Conservation (phyloP, 2,797 vertebrate species). For the Manis crassicaudata region DNA sequence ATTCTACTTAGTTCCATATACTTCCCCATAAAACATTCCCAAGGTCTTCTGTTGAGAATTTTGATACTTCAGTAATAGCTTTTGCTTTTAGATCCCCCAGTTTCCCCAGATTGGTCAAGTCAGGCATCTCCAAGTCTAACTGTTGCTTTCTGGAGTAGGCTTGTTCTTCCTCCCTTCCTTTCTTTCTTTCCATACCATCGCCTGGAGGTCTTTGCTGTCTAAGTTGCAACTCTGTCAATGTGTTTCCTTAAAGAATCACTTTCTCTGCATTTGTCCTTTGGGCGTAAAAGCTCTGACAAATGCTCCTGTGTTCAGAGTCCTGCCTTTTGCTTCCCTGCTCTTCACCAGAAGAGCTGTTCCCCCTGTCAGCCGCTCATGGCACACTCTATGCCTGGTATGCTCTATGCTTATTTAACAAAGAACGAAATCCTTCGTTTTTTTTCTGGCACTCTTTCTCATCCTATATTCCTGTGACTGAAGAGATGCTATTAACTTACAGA, state of each 20-base stretch:
- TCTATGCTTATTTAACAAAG: not conserved
- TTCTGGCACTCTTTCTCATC: not conserved
- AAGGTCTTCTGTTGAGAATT: not conserved
- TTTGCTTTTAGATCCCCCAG: not conserved
- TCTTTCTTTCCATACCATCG: not conserved
- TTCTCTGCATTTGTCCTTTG: not conserved
- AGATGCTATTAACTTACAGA: not conserved
- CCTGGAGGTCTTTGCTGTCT: not conserved
- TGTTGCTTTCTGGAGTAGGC: not conserved
- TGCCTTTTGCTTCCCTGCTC: not conserved
- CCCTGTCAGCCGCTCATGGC: not conserved
- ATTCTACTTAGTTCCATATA: not conserved
- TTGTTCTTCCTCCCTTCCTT: not conserved
- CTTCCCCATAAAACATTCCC: not conserved
- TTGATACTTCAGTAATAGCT: not conserved
- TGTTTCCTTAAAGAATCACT: not conserved
- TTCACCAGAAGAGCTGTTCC: not conserved
- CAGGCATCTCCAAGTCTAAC: not conserved
- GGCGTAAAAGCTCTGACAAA: not conserved
- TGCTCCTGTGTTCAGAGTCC: not conserved
- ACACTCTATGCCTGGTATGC: not conserved
- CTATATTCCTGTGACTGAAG: not conserved
- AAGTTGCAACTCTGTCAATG: not conserved
- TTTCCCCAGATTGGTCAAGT: not conserved
- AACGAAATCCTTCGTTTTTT: not conserved